These are phyloP conservation scores for human (Homo sapiens) DNA, from an alignment of 2,113 vertebrate genomes.

Conservation along the genomic window DNA sequence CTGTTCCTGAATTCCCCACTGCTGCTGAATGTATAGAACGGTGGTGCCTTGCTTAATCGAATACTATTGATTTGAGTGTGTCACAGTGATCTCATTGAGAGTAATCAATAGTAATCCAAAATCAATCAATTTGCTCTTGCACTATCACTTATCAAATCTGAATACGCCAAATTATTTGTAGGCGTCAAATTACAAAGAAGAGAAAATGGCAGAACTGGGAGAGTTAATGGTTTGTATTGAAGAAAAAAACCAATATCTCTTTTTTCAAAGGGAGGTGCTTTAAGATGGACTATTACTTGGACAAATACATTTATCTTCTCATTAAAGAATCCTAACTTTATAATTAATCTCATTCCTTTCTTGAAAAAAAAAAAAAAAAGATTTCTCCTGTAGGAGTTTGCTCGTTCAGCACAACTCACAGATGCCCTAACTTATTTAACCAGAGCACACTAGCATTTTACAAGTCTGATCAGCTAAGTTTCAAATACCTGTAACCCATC, in stretches of 20 bases:
- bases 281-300: neutral
- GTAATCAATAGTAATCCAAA: conserved; percentile 89
- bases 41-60: conserved; percentile 83
- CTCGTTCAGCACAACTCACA: neutral
- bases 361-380: neutral
- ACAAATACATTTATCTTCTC: conserved; percentile 50
- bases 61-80: conserved; percentile 84
- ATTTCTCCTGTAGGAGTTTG: neutral
- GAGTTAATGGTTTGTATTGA: conserved; percentile 46
- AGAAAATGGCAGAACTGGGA: conserved; percentile 55
- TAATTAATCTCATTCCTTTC: neutral
- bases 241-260: conserved; percentile 24
- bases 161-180: conserved; percentile 84
- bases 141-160: conserved; percentile 85
- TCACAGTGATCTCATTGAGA: conserved; percentile 86
- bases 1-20: conserved; percentile 76
- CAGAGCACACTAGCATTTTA: neutral
- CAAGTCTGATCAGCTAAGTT: conserved; percentile 21
- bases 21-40: conserved; percentile 74
- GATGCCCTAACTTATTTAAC: neutral
- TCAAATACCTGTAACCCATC: conserved; percentile 33
- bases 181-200: conserved; percentile 66
- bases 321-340: conserved; percentile 2
- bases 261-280: neutral
- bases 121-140: conserved; percentile 85